Evolutionary conservation across 2,888 invertebrate genomes (phyloP).

Genomic region (Noctua janthe): DNA sequence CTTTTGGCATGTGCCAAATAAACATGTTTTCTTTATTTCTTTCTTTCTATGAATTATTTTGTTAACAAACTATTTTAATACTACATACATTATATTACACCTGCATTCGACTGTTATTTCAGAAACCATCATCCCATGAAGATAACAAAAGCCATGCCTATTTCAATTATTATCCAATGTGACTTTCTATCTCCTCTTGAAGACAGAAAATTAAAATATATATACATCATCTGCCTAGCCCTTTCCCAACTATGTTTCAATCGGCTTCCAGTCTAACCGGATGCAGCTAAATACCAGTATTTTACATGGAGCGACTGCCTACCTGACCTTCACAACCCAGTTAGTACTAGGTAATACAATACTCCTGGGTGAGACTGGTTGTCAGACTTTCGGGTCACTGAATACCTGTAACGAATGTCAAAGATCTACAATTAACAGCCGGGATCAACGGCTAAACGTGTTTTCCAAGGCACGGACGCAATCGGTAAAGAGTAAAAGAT

Average conservation of each 20-base stretch:
- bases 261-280: too few relatives aligned
- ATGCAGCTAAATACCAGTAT: too few relatives aligned
- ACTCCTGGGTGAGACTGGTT: background rate
- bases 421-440: background rate
- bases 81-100: background rate
- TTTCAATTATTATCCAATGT: background rate
- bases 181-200: background rate
- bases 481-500: background rate
- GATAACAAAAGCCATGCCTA: background rate
- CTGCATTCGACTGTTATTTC: background rate
- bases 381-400: background rate
- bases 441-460: background rate
- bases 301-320: background rate
- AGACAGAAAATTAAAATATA: too few relatives aligned
- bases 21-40: too few relatives aligned
- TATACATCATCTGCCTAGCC: too few relatives aligned
- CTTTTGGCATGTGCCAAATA: too few relatives aligned
- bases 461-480: background rate
- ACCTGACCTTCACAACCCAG: background rate
- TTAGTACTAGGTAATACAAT: background rate
- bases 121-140: background rate
- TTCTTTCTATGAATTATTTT: background rate
- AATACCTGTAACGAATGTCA: background rate
- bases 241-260: too few relatives aligned
- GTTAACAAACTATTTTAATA: background rate